Evolutionary conservation across 2,888 invertebrate species (phyloP), one percentile per base, ranked within the genome.

Genomic region (Carpatolechia fugitivella): DNA sequence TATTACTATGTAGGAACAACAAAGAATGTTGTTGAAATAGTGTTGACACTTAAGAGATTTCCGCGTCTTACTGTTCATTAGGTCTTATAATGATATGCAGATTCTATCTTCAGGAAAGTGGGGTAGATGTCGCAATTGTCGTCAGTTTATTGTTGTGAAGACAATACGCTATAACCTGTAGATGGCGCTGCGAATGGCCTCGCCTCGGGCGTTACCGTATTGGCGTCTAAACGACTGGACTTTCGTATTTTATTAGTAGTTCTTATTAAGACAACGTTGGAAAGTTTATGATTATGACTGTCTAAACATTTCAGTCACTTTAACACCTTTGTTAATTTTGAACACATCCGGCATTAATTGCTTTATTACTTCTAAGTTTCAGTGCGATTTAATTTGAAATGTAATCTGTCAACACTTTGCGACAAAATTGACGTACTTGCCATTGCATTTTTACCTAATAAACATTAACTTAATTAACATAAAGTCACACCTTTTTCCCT

Each of bases 121-220:
- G 62, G 59, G 59, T 64, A 57, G 58, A 46, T 59, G 60, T 60
- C 52, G 58, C 59, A 56, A 55, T 48, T 30, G 29, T 38, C 14
- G 44, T n/a, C 18, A 18, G 18, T 55, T 60, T 60, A 69, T 72
- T 71, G 73, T 71, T 58, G 56, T 20, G 58, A 58, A 72, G 64
- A 76, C 76, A 76, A 76, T 76, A 60, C 61, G 57, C 66, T 54
- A 63, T 76, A 75, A 72, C 60, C 68, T 70, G 56, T 63, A 68
- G 59, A 73, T 64, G 71, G 69, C 54, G 55, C 16, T 14, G 8
- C 33, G 6, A 48, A 35, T 36, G 48, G 31, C 18, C 51, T 51
- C 55, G 62, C 62, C 64, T 41, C 46, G 41, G 56, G 64, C 62
- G 20, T 35, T 47, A 46, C 61, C 61, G 52, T 59, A 61, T 57